phyloP scores from a whole-genome alignment of 2,888 invertebrate genomes.

The Linnaemya tessellans region DNA sequence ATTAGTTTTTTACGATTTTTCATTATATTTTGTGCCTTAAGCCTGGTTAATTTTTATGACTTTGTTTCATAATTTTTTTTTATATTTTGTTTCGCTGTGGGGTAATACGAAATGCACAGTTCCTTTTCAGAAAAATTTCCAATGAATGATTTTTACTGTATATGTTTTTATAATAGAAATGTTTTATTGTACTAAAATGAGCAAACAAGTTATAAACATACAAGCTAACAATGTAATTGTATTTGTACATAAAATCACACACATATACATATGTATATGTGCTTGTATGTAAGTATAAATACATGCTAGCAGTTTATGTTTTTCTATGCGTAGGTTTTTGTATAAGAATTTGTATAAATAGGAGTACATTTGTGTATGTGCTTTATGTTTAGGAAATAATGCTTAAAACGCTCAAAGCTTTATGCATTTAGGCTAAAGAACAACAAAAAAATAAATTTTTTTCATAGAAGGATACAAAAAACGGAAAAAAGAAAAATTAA shows the following conservation, averaged over 20 bases:
- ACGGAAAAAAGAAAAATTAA: background rate
- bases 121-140: slow-evolving; percentile 34
- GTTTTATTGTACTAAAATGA: background rate
- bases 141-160: slow-evolving; percentile 48
- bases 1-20: slow-evolving; percentile 51
- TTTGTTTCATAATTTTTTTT: slow-evolving; percentile 31
- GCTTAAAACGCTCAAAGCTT: slow-evolving; percentile 47
- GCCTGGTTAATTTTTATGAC: slow-evolving; percentile 56
- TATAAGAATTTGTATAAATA: slow-evolving; percentile 30
- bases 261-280: background rate
- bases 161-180: slow-evolving; percentile 2
- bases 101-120: background rate
- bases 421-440: slow-evolving; percentile 57
- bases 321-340: slow-evolving; percentile 14
- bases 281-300: background rate
- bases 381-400: slow-evolving; percentile 57
- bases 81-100: background rate
- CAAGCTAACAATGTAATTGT: background rate
- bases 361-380: slow-evolving; percentile 18
- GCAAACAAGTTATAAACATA: background rate
- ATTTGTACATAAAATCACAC: background rate
- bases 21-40: slow-evolving; percentile 62
- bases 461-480: slow-evolving; percentile 21
- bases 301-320: background rate
- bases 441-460: background rate